Percentiles rank a stretch among this genome's conserved stretches.
These are phyloP conservation scores for Meloidogyne floridensis DNA, from an alignment of 1,140 invertebrate genomes.

Conservation along the genomic window DNA sequence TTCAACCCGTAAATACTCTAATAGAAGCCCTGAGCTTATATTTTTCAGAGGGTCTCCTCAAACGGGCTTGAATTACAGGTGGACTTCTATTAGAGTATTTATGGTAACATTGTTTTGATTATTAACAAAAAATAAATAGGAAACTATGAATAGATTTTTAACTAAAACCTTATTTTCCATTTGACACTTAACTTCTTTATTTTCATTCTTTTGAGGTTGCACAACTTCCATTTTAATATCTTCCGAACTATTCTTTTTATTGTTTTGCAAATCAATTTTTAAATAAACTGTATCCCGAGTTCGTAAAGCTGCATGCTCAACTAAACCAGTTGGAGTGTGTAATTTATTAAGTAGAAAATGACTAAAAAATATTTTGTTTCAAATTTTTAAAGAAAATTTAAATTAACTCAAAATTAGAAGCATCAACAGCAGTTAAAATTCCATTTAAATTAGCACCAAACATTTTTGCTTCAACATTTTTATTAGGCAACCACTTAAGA, in stretches of 20 bases:
- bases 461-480: constrained; percentile 13
- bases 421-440: constrained; percentile 9
- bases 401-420: constrained; percentile 8
- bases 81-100: too few relatives aligned
- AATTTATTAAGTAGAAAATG: constrained; percentile 5
- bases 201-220: not conserved
- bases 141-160: too few relatives aligned
- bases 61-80: too few relatives aligned
- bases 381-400: not conserved
- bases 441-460: constrained; percentile 16
- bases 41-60: too few relatives aligned
- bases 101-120: too few relatives aligned
- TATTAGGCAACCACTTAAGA: not conserved
- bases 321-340: constrained; percentile 11
- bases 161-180: not conserved
- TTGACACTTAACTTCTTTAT: not conserved
- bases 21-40: too few relatives aligned
- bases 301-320: constrained; percentile 24
- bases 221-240: not conserved
- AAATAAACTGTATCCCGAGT: constrained; percentile 22
- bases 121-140: too few relatives aligned
- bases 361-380: not conserved
- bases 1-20: too few relatives aligned
- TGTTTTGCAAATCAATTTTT: constrained; percentile 11
- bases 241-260: not conserved